A percentile compares a stretch with the other conserved stretches of the same genome.
Evolutionary conservation across 2,113 vertebrate genomes (phyloP).

Genomic region (Pelobates fuscus): DNA sequence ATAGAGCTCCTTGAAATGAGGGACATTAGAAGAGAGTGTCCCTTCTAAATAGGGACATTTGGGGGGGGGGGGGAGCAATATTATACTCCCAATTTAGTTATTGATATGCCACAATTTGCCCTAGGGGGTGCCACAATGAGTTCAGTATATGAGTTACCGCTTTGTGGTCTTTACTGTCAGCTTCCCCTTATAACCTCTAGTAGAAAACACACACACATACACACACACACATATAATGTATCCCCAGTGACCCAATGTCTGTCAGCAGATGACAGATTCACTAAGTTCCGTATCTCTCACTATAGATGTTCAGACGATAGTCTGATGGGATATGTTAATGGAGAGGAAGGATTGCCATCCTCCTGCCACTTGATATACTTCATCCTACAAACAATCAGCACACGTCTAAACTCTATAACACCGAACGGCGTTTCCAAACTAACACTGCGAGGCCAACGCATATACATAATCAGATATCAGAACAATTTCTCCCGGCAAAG

Average conservation of each 20-base stretch:
- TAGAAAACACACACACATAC: too few relatives aligned
- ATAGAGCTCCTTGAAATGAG: too few relatives aligned
- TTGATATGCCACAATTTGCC: too few relatives aligned
- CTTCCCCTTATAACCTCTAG: too few relatives aligned
- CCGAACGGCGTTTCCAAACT: constrained; percentile 27
- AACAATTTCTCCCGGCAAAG: constrained; percentile 2
- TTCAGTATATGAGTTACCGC: too few relatives aligned
- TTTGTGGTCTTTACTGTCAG: too few relatives aligned
- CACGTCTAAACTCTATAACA: constrained; percentile 37
- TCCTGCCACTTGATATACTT: constrained; percentile 34
- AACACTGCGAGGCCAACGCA: constrained; percentile 24
- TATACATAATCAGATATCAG: constrained; percentile 19
- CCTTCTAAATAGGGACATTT: too few relatives aligned
- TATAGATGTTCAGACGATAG: constrained; percentile 28
- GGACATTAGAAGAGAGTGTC: too few relatives aligned
- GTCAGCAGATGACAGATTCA: constrained; percentile 27
- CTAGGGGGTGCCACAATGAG: too few relatives aligned
- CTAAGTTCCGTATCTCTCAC: constrained; percentile 14
- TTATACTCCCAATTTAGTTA: too few relatives aligned
- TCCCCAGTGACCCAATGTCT: background rate
- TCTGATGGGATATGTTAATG: constrained; percentile 44
- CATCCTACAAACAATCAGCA: constrained; percentile 33
- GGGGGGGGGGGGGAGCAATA: too few relatives aligned
- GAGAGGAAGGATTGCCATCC: constrained; percentile 35
- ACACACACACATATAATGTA: background rate